A percentile compares a stretch with the other conserved stretches of the same genome.
These are phyloP conservation scores for Hyles vespertilio DNA, from an alignment of 1,140 invertebrate species.

Conservation along the genomic window DNA sequence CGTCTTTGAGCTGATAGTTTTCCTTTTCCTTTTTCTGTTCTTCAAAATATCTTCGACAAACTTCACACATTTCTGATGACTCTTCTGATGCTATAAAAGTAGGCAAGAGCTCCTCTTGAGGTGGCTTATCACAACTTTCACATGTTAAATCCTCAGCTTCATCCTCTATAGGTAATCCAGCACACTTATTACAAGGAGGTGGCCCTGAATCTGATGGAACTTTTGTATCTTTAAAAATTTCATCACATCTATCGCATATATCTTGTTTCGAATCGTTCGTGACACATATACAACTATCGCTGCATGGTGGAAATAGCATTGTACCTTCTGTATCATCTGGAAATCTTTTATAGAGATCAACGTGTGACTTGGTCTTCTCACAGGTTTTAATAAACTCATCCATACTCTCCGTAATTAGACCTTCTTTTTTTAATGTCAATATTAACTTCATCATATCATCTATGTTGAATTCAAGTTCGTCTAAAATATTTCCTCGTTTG, in stretches of 20 bases:
- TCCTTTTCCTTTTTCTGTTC: conserved; percentile 4
- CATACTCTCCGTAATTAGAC: conserved; percentile 11
- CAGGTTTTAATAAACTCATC: conserved; percentile 19
- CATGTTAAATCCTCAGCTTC: conserved; percentile 8
- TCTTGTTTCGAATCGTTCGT: not conserved
- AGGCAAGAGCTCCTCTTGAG: conserved; percentile 10
- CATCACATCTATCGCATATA: conserved; percentile 5
- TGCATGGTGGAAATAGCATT: conserved; percentile 1
- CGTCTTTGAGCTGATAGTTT: conserved; percentile 3
- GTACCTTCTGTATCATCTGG: conserved; percentile 7
- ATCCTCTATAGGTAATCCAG: not conserved
- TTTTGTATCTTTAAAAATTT: not conserved
- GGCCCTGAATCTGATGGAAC: not conserved
- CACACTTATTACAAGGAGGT: conserved; percentile 1
- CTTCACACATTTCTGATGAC: conserved; percentile 11
- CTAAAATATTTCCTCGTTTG: not conserved
- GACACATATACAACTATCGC: conserved; percentile 1
- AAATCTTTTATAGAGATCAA: conserved; percentile 18
- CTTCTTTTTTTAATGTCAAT: conserved; percentile 10
- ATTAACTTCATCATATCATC: conserved; percentile 16
- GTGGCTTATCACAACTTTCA: conserved; percentile 14
- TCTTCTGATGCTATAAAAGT: conserved; percentile 5
- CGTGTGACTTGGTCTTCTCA: conserved; percentile 16
- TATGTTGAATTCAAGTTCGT: conserved; percentile 12
- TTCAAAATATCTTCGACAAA: conserved; percentile 8